phyloP scores from a whole-genome alignment of 2,888 invertebrate species.

The Orthosia incerta region DNA sequence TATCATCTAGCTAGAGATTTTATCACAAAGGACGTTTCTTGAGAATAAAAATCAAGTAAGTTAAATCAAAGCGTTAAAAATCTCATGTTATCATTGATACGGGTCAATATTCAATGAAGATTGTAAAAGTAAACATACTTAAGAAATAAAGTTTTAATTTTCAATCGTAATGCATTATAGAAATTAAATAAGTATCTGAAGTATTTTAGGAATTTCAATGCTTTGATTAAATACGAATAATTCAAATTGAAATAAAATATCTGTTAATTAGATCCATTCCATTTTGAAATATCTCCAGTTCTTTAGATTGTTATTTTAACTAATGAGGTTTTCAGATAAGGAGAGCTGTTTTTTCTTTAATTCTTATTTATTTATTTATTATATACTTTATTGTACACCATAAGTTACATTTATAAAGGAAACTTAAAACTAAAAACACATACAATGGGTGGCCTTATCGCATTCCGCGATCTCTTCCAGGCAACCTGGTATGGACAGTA shows the following conservation, averaged over 20 bases:
- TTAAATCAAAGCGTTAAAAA: not conserved
- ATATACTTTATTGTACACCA: too few species aligned
- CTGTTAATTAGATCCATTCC: conserved; percentile 25
- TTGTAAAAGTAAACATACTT: too few species aligned
- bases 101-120: conserved; percentile 7
- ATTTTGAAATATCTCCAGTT: not conserved
- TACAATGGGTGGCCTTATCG: too few species aligned
- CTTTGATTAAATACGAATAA: conserved; percentile 17
- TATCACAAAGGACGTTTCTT: not conserved
- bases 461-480: too few species aligned
- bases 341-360: too few species aligned
- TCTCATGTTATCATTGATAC: not conserved
- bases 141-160: not conserved
- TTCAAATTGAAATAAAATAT: conserved; percentile 11
- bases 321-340: conserved; percentile 3
- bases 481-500: too few species aligned
- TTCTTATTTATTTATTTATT: too few species aligned
- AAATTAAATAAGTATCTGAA: conserved; percentile 11
- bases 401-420: too few species aligned
- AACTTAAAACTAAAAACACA: too few species aligned
- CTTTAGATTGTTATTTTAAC: conserved; percentile 19
- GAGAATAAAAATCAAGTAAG: not conserved
- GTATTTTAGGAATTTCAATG: not conserved
- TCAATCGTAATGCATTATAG: conserved; percentile 14
- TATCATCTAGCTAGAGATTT: too few species aligned